Conservation (phyloP, 2,113 vertebrate genomes). For the Dermatemys mawii region DNA sequence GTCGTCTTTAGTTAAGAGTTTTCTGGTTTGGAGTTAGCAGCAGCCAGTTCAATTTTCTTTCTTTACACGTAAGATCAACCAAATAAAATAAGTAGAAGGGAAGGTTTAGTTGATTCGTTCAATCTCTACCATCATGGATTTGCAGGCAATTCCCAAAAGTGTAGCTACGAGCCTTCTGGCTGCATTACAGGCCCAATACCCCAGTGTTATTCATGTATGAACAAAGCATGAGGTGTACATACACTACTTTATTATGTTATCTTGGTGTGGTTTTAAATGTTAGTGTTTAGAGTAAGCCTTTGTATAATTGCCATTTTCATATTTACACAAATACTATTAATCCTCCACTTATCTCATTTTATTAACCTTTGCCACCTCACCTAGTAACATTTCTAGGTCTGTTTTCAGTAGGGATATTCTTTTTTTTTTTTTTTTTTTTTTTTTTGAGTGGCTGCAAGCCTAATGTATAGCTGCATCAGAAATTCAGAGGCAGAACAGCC, state of each 20-base stretch:
- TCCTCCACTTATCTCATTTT: slow-evolving; percentile 55
- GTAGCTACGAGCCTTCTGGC: background rate
- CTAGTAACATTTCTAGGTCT: slow-evolving; percentile 50
- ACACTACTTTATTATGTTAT: too few species aligned
- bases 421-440: too few species aligned
- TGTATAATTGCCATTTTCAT: slow-evolving; percentile 14
- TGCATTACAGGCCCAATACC: background rate
- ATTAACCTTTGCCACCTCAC: slow-evolving; percentile 24
- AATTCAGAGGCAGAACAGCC: slow-evolving; percentile 12
- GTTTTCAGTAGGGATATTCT: background rate
- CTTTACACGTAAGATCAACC: slow-evolving; percentile 42
- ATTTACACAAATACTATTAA: slow-evolving; percentile 54
- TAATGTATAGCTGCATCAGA: background rate
- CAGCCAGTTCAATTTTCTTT: slow-evolving; percentile 54
- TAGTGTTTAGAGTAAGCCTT: slow-evolving; percentile 52
- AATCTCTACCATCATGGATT: slow-evolving; percentile 9
- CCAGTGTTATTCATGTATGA: background rate
- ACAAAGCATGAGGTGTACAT: background rate
- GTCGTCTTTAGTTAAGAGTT: slow-evolving; percentile 58
- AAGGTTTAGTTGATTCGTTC: slow-evolving; percentile 13
- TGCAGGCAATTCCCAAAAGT: slow-evolving; percentile 37
- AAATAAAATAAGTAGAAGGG: slow-evolving; percentile 34
- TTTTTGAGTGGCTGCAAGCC: too few species aligned
- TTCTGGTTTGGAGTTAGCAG: slow-evolving; percentile 44
- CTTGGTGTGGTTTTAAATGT: too few species aligned